These are phyloP conservation scores for Spisula solida DNA, from an alignment of 2,888 invertebrate genomes.

Conservation along the genomic window DNA sequence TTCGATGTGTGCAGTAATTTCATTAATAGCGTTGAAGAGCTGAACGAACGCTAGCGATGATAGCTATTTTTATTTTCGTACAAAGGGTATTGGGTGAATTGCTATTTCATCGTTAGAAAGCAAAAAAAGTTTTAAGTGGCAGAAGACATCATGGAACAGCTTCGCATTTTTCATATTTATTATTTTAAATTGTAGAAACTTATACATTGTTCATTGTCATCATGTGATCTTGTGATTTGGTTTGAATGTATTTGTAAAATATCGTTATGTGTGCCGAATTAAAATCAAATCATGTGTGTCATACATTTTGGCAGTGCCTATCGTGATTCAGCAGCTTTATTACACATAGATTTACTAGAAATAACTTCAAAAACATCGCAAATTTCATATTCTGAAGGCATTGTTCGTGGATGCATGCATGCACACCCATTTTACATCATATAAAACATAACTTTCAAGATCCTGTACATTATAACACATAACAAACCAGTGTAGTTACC, in stretches of 20 bases:
- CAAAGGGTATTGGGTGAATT: background rate
- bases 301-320: no score
- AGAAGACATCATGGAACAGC: background rate
- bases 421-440: no score
- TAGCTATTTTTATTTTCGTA: background rate
- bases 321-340: no score
- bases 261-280: background rate
- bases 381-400: no score
- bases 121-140: background rate
- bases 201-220: background rate
- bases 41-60: background rate
- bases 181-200: background rate
- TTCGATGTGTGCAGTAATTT: background rate
- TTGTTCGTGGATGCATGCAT: no score
- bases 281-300: background rate
- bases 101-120: background rate
- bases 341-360: no score
- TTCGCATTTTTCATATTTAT: background rate
- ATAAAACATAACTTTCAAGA: no score
- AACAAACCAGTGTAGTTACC: no score
- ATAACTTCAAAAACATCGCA: no score
- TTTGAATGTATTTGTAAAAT: background rate
- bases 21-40: slow-evolving; percentile 8
- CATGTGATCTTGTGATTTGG: background rate
- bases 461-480: no score